These are phyloP conservation scores for Cyprinodon variegatus DNA, from an alignment of 2,113 vertebrate species.

Conservation along the genomic window DNA sequence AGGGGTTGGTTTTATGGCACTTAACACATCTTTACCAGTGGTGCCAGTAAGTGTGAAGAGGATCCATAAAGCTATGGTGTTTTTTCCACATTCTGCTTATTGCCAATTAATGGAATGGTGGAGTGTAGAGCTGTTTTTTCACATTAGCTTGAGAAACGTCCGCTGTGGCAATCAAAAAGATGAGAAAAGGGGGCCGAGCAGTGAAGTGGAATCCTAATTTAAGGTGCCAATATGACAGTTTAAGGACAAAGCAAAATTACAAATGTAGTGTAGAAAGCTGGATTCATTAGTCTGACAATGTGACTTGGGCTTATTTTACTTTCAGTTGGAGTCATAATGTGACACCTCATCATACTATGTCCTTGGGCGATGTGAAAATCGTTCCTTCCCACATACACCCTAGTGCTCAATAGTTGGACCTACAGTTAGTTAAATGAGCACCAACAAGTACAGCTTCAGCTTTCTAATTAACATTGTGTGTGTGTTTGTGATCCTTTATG, in stretches of 20 bases:
- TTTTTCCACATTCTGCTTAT: neutral
- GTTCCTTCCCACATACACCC: slow-evolving; percentile 15
- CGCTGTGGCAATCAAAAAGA: slow-evolving; percentile 1
- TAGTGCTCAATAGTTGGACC: slow-evolving; percentile 23
- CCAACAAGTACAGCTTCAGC: slow-evolving; percentile 4
- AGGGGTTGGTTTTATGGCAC: no score
- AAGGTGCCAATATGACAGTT: slow-evolving; percentile 25
- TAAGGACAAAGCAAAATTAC: slow-evolving; percentile 17
- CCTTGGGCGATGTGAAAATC: slow-evolving; percentile 34
- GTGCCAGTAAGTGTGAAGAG: neutral
- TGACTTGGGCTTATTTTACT: slow-evolving; percentile 18
- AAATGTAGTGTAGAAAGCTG: slow-evolving; percentile 10
- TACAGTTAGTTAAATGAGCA: slow-evolving; percentile 18
- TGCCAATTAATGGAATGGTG: neutral
- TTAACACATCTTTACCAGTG: neutral
- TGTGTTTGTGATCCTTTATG: neutral
- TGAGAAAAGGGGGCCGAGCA: slow-evolving; percentile 1
- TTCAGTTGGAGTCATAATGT: slow-evolving; percentile 23
- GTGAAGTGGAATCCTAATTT: slow-evolving; percentile 24
- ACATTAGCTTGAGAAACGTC: neutral
- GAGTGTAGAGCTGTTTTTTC: neutral
- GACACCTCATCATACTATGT: slow-evolving; percentile 36
- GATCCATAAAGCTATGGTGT: neutral
- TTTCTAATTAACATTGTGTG: neutral
- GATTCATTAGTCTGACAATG: slow-evolving; percentile 34